Evolutionary conservation across 2,888 invertebrate species (phyloP).

Genomic region (Patella caerulea): DNA sequence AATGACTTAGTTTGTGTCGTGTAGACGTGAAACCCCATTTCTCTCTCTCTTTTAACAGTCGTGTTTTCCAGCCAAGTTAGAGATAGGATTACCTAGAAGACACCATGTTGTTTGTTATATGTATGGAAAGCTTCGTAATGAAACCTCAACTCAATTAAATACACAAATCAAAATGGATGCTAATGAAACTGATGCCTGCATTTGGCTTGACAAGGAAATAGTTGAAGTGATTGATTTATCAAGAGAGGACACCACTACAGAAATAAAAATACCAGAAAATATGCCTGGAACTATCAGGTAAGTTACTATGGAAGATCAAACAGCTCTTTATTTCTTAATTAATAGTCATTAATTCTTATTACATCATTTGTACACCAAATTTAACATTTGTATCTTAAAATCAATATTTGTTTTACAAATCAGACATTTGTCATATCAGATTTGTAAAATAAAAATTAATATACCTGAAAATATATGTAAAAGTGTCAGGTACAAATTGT

Average conservation of each 20-base stretch:
- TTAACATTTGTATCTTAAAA: no score
- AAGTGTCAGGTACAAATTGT: no score
- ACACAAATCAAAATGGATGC: conserved; percentile 62
- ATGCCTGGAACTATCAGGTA: background rate
- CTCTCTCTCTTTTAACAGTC: conserved; percentile 67
- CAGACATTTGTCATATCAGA: no score
- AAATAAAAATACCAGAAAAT: background rate
- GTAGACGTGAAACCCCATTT: no score
- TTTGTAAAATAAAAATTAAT: no score
- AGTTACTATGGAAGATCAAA: no score
- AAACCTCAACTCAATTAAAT: conserved; percentile 48
- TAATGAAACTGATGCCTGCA: conserved; percentile 68
- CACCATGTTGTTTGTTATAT: conserved; percentile 73
- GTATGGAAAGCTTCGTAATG: conserved; percentile 56
- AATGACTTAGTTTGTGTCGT: no score
- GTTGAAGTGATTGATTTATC: background rate
- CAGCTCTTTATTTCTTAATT: no score
- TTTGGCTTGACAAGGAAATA: conserved; percentile 65
- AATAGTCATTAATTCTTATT: no score
- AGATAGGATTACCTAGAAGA: conserved; percentile 68
- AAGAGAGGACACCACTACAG: background rate
- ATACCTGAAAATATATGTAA: no score
- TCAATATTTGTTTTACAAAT: no score
- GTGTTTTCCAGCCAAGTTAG: conserved; percentile 70
- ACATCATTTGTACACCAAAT: no score